Conservation (phyloP, 2,797 vertebrate genomes). For the Lophotriccus pileatus region DNA sequence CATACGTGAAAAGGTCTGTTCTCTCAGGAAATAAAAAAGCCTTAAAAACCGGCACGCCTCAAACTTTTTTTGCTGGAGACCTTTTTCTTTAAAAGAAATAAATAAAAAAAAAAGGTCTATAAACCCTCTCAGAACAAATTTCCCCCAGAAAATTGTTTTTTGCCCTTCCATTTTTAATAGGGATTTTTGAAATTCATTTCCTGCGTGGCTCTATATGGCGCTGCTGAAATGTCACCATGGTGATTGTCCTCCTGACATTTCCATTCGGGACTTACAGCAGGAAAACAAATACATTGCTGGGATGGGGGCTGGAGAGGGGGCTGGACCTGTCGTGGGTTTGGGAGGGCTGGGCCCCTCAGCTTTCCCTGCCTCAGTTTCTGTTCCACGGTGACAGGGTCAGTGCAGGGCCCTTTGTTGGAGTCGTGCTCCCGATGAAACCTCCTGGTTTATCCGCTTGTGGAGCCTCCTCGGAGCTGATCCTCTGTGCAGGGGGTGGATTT, state of each 20-base stretch:
- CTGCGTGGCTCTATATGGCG: not conserved
- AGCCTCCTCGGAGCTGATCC: not conserved
- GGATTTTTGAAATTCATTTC: conserved; percentile 57
- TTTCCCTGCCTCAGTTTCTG: not conserved
- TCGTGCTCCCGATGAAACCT: accelerated
- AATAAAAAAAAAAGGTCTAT: not conserved
- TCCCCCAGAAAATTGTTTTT: conserved; percentile 43
- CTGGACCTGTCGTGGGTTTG: accelerated
- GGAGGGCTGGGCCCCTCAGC: accelerated
- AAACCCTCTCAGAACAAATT: not conserved
- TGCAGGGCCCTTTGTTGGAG: accelerated
- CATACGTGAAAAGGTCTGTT: accelerated
- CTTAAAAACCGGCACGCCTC: not conserved
- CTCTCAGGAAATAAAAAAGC: not conserved
- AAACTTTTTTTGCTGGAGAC: not conserved
- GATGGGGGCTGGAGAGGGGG: not conserved
- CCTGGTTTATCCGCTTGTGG: not conserved
- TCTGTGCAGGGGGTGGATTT: not conserved
- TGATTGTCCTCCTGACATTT: conserved; percentile 62
- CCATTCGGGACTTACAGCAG: not conserved
- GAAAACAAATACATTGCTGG: not conserved
- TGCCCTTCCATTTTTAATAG: conserved; percentile 48
- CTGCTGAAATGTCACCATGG: conserved; percentile 64
- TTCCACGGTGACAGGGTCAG: accelerated
- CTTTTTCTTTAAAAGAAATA: not conserved